Percentiles rank a stretch among this genome's conserved stretches.
phyloP scores from a whole-genome alignment of 2,888 invertebrate genomes.

The Falcaria lacertinaria region DNA sequence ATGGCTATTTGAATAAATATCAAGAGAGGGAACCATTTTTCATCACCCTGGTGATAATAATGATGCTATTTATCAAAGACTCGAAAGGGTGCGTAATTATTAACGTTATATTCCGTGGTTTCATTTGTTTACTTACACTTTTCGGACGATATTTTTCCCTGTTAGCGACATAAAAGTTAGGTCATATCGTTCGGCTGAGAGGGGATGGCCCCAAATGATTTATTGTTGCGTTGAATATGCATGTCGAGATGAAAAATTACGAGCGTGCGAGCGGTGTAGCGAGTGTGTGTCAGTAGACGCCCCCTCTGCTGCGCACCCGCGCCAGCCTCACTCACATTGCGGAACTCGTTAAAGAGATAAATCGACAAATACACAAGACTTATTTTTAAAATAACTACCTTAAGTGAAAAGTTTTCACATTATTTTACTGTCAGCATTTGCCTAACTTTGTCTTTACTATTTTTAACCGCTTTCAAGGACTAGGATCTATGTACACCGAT shows the following conservation, averaged over 20 bases:
- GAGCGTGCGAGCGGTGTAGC: conserved; percentile 46
- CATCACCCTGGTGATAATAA: conserved; percentile 71
- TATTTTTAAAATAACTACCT: conserved; percentile 46
- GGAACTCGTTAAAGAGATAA: conserved; percentile 73
- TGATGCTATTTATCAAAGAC: conserved; percentile 75
- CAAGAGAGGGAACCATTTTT: conserved; percentile 65
- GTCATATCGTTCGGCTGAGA: conserved; percentile 63
- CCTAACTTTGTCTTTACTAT: conserved; percentile 4
- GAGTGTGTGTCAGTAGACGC: conserved; percentile 30
- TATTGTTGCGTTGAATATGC: conserved; percentile 77
- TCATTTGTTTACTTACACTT: conserved; percentile 69
- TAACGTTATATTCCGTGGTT: conserved; percentile 67
- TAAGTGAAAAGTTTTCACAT: conserved; percentile 42
- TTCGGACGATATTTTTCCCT: conserved; percentile 59
- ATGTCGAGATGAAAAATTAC: conserved; percentile 77
- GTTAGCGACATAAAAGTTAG: conserved; percentile 59
- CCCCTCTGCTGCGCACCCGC: conserved; percentile 13
- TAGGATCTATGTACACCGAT: too few species aligned
- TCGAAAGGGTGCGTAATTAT: conserved; percentile 75
- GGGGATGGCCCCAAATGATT: conserved; percentile 67
- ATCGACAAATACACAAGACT: conserved; percentile 58
- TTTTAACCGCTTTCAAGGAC: too few species aligned
- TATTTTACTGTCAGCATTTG: conserved; percentile 25
- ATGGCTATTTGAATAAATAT: conserved; percentile 71
- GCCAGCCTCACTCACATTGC: conserved; percentile 32